phyloP scores from a whole-genome alignment of 2,888 invertebrate genomes.

The Ectobius pallidus region DNA sequence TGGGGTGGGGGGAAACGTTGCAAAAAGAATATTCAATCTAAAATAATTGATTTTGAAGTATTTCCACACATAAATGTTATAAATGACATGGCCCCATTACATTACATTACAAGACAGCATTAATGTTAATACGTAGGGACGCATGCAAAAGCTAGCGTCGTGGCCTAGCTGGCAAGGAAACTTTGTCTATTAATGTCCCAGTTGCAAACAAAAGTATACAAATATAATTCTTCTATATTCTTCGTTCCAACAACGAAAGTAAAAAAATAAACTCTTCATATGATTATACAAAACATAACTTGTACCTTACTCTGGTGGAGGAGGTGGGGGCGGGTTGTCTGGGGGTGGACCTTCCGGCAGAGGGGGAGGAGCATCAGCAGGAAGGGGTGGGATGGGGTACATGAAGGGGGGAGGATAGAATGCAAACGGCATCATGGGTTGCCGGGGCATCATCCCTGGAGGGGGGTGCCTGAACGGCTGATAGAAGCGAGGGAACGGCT shows the following conservation, averaged over 20 bases:
- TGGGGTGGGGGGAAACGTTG: no score
- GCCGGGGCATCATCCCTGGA: conserved; percentile 16
- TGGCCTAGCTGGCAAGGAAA: conserved; percentile 23
- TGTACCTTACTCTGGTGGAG: conserved; percentile 55
- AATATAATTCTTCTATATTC: no score
- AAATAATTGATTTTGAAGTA: no score
- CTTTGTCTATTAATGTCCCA: neutral
- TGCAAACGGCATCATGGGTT: conserved; percentile 50
- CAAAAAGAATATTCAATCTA: no score
- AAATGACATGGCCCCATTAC: no score
- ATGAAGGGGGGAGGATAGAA: conserved; percentile 48
- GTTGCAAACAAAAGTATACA: neutral
- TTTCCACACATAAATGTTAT: no score
- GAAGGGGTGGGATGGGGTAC: conserved; percentile 46
- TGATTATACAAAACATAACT: no score
- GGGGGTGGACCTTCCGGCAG: conserved; percentile 66
- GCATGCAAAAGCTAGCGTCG: neutral
- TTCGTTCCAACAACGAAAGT: no score
- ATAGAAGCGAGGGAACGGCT: conserved; percentile 49
- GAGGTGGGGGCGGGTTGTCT: conserved; percentile 67
- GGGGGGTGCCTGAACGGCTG: conserved; percentile 32
- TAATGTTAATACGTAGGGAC: no score
- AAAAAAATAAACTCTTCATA: no score
- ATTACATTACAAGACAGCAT: no score
- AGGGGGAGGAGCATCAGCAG: conserved; percentile 53